A percentile compares a stretch with the other conserved stretches of the same genome.
phyloP scores from a whole-genome alignment of 2,888 invertebrate genomes.

The Volucella inanis region DNA sequence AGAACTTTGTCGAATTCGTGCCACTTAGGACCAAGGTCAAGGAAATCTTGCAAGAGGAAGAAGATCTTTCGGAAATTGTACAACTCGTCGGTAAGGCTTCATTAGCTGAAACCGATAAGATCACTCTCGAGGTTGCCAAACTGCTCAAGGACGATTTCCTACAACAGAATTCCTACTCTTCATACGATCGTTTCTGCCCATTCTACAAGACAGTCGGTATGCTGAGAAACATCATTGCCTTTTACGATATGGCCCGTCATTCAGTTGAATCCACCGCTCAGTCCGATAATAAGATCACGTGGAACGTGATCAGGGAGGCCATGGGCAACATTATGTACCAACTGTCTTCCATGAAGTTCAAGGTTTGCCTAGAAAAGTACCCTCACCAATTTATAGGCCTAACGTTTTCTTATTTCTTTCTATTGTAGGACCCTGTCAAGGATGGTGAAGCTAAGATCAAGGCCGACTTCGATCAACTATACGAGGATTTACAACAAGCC shows the following conservation, averaged over 20 bases:
- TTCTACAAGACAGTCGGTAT: slow-evolving; percentile 99
- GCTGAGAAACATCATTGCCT: slow-evolving; percentile 98
- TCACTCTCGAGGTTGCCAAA: slow-evolving; percentile 99
- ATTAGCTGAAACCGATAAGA: slow-evolving; percentile 99
- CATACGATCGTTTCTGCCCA: slow-evolving; percentile 98
- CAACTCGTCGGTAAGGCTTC: slow-evolving; percentile 99
- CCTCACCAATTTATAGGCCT: no score
- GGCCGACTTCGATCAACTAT: slow-evolving; percentile 97
- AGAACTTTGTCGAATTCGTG: no score
- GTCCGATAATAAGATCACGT: slow-evolving; percentile 99
- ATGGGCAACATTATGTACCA: slow-evolving; percentile 98
- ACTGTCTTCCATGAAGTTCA: slow-evolving; percentile 99
- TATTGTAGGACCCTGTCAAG: slow-evolving; percentile 95
- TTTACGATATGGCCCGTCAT: slow-evolving; percentile 99
- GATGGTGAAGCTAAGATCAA: slow-evolving; percentile 99
- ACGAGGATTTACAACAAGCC: slow-evolving; percentile 98
- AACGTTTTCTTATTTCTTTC: background rate
- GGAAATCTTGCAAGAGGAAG: slow-evolving; percentile 99
- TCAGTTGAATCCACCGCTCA: slow-evolving; percentile 99
- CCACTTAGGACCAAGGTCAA: slow-evolving; percentile 96
- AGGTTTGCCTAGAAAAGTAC: slow-evolving; percentile 85
- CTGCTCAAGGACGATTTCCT: slow-evolving; percentile 99
- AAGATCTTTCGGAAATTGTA: slow-evolving; percentile 99
- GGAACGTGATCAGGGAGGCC: slow-evolving; percentile 98
- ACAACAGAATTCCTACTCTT: slow-evolving; percentile 99